Evolutionary conservation across 1,140 invertebrate species (phyloP).

Genomic region (Eurosta solidaginis): DNA sequence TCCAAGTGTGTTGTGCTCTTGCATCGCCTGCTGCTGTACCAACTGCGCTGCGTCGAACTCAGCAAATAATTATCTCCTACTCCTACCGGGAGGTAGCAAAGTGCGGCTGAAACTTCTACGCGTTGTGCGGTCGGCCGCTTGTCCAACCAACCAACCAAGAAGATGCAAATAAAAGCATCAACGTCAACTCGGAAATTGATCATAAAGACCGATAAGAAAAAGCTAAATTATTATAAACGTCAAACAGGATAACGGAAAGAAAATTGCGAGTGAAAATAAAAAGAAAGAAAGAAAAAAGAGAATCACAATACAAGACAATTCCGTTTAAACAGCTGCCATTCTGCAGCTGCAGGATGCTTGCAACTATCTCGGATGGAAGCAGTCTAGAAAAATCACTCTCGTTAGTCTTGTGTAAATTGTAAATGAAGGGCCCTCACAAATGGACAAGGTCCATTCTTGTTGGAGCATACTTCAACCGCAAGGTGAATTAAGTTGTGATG

Average conservation of each 20-base stretch:
- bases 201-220: constrained; percentile 22
- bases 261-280: not conserved
- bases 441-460: not conserved
- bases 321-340: not conserved
- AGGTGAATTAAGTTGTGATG: not conserved
- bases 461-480: not conserved
- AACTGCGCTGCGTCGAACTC: not conserved
- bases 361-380: not conserved
- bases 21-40: not conserved
- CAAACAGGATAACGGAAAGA: not conserved
- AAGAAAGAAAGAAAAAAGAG: not conserved
- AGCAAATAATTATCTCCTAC: no score
- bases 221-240: constrained; percentile 6
- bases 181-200: constrained; percentile 19
- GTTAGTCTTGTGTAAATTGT: not conserved
- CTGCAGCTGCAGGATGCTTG: not conserved
- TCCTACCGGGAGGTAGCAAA: no score
- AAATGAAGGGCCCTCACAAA: not conserved
- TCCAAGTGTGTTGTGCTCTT: no score
- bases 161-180: constrained; percentile 7
- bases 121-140: no score
- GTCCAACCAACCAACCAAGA: no score
- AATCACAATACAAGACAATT: not conserved
- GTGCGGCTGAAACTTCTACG: no score
- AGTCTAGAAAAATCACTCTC: not conserved